Evolutionary conservation across 2,888 invertebrate genomes (phyloP).

Genomic region (Papilio protenor): DNA sequence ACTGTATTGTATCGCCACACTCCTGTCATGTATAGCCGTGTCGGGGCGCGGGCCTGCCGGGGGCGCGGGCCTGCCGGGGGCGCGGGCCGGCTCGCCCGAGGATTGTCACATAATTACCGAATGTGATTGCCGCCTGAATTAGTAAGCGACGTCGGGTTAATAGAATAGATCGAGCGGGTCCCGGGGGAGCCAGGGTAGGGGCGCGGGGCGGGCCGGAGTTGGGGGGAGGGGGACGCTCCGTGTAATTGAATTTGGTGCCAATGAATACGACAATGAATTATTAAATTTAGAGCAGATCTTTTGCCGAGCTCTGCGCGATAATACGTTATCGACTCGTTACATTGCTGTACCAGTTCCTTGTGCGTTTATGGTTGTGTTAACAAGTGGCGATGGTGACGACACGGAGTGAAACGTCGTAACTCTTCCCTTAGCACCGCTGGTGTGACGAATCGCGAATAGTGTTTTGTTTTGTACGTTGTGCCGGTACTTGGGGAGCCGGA

Average conservation of each 20-base stretch:
- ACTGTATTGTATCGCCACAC: slow-evolving; percentile 19
- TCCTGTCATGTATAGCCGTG: slow-evolving; percentile 7
- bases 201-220: slow-evolving; percentile 35
- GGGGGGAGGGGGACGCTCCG: slow-evolving; percentile 55
- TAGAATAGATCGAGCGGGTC: slow-evolving; percentile 57
- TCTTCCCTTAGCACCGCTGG: slow-evolving; percentile 31
- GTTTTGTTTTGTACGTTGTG: slow-evolving; percentile 16
- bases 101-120: slow-evolving; percentile 78
- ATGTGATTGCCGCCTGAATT: slow-evolving; percentile 80
- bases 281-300: slow-evolving; percentile 73
- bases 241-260: slow-evolving; percentile 81
- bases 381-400: neutral
- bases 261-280: slow-evolving; percentile 82
- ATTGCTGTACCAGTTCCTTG: slow-evolving; percentile 32
- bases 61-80: slow-evolving; percentile 9
- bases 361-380: neutral
- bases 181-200: slow-evolving; percentile 39
- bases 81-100: slow-evolving; percentile 49
- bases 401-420: neutral
- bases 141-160: slow-evolving; percentile 73
- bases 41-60: slow-evolving; percentile 5
- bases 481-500: slow-evolving; percentile 49
- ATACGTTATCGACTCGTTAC: slow-evolving; percentile 44
- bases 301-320: slow-evolving; percentile 44
- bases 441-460: slow-evolving; percentile 54